These are phyloP conservation scores for Scaptomyza parva DNA, from an alignment of 2,888 invertebrate species.

Conservation along the genomic window DNA sequence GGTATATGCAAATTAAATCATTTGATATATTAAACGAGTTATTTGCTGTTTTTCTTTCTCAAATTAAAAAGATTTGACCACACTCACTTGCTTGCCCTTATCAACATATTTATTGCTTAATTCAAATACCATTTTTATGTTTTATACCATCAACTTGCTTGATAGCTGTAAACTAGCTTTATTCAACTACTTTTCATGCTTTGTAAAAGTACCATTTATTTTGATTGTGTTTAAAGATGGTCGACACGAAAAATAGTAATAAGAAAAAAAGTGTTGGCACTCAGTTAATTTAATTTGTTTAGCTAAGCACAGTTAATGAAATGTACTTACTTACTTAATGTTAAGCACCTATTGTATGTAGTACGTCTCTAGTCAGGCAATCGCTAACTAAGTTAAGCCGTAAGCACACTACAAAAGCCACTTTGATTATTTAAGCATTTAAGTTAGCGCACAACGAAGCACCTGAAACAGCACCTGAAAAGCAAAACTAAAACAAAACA, in stretches of 20 bases:
- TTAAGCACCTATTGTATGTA: slow-evolving; percentile 63
- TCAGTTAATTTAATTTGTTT: slow-evolving; percentile 55
- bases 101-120: not conserved
- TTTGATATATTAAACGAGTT: not conserved
- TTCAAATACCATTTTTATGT: not conserved
- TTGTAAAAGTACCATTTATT: slow-evolving; percentile 46
- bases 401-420: slow-evolving; percentile 49
- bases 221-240: slow-evolving; percentile 27
- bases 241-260: slow-evolving; percentile 16
- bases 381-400: slow-evolving; percentile 50
- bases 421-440: slow-evolving; percentile 31
- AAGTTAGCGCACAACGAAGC: slow-evolving; percentile 17
- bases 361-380: slow-evolving; percentile 48
- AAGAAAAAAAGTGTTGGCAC: slow-evolving; percentile 44
- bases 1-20: not conserved
- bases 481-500: slow-evolving; percentile 1
- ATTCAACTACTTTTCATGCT: slow-evolving; percentile 45
- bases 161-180: slow-evolving; percentile 72
- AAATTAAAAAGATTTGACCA: too few species aligned
- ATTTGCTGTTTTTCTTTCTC: too few species aligned
- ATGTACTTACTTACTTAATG: slow-evolving; percentile 61
- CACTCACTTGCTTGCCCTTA: not conserved
- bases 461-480: slow-evolving; percentile 10
- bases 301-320: slow-evolving; percentile 67
- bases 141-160: slow-evolving; percentile 54